Base-by-base conservation (phyloP, 2,113 vertebrate species). In the Meleagris gallopavo region DNA sequence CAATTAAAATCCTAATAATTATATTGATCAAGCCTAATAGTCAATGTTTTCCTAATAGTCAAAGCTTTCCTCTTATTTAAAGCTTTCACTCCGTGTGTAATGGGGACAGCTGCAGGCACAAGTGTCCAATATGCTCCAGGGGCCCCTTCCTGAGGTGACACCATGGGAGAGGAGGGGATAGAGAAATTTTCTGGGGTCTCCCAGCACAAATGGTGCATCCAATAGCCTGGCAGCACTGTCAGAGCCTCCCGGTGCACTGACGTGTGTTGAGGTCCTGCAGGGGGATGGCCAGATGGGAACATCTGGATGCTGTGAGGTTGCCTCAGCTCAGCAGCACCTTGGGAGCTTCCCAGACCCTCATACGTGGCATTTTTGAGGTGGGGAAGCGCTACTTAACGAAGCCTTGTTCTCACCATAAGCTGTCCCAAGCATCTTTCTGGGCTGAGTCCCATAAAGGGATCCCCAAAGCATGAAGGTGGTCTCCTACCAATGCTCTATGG, bases 221-320 rank as follows among this genome's bases (percentile, higher is more conserved):
- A 65, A 29, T 2, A 8, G 62, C 50, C 0, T 6, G 11, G 13
- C 24, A 46, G 70, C 43, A 17, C 1, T 1, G 62, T 1, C 20
- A 4, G 64, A 62, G 40, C 65, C 36, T 57, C 9, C 45, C 21
- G 50, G 70, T 45, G 7, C 22, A 25, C 30, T 3, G 3, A 10
- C 4, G 0, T 0, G 0, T 0, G 3, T 3, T 8, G 27, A 71
- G 43, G 22, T 55, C 30, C 85, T 4, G 20, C 2, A 11, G 24
- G 11, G 10, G 1, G 62, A 25, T 15, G 29, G 45, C 25, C 87
- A 95, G 87, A 8, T 81, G 88, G 38, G 54, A 66, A 90, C 86
- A 75, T 30, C 57, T 50, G 82, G 34, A 17, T 27, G 34, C 15
- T 1, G 21, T 0, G 2, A 46, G 61, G 8, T 8, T 66, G 16